Evolutionary conservation across 2,113 vertebrate species (phyloP).

Genomic region (Etheostoma cragini): DNA sequence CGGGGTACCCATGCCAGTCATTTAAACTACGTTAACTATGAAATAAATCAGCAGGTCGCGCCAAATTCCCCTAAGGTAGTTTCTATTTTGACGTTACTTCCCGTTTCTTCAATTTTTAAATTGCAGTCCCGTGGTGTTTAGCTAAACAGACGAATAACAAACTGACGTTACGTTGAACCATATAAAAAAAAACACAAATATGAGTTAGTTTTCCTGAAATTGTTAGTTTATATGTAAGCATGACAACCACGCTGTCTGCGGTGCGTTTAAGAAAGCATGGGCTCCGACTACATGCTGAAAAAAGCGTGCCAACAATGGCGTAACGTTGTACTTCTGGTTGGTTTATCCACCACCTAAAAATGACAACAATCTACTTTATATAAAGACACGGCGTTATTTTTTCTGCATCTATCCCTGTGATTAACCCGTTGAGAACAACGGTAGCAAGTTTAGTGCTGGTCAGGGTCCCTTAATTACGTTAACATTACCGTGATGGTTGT

Average conservation of each 20-base stretch:
- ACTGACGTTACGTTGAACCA: background rate
- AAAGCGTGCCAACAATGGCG: slow-evolving; percentile 29
- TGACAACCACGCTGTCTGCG: slow-evolving; percentile 33
- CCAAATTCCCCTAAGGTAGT: background rate
- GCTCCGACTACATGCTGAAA: slow-evolving; percentile 64
- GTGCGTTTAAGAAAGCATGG: slow-evolving; percentile 9
- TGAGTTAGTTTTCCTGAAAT: background rate
- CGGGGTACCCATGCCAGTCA: background rate
- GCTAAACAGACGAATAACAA: background rate
- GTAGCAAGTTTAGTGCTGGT: background rate
- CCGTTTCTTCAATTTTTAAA: background rate
- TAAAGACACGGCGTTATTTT: background rate
- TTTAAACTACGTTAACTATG: background rate
- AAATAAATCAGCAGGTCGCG: slow-evolving; percentile 28
- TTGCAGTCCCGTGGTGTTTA: background rate
- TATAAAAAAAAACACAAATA: fast-evolving
- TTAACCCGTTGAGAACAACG: background rate
- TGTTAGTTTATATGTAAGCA: slow-evolving; percentile 14
- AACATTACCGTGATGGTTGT: background rate
- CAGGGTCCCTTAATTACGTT: background rate
- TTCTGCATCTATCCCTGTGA: fast-evolving
- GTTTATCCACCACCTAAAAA: background rate
- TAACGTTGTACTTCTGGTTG: background rate
- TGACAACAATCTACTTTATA: background rate
- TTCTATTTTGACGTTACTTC: slow-evolving; percentile 48